phyloP scores from a whole-genome alignment of 2,113 vertebrate genomes.

The Vireo altiloquus region DNA sequence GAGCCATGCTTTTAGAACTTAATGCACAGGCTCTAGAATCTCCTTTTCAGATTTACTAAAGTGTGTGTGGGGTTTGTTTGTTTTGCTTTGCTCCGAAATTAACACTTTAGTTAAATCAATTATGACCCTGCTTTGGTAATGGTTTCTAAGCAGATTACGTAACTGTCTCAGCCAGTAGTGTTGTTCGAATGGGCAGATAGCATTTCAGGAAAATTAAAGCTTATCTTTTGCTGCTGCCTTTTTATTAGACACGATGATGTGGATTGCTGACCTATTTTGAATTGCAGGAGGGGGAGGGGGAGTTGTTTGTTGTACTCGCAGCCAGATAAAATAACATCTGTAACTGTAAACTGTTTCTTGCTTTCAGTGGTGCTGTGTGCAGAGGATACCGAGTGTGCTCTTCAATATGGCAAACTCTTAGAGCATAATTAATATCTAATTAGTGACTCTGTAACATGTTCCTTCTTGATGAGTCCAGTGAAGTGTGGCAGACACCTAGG shows the following conservation, averaged over 20 bases:
- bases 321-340: neutral
- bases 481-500: neutral
- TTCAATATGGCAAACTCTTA: neutral
- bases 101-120: neutral
- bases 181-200: neutral
- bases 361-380: neutral
- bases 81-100: neutral
- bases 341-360: neutral
- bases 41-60: neutral
- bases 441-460: neutral
- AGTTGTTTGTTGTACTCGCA: neutral
- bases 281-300: too few species aligned
- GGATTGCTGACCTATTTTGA: neutral
- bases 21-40: neutral
- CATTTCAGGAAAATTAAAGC: neutral
- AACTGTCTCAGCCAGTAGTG: neutral
- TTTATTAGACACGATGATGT: neutral
- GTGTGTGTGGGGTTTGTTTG: rapidly evolving
- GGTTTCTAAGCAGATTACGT: neutral
- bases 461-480: neutral
- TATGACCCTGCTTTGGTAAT: neutral
- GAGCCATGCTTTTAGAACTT: neutral
- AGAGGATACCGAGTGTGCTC: neutral
- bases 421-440: neutral
- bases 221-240: neutral